These are phyloP conservation scores for Emydocephalus ijimae DNA, from an alignment of 2,113 vertebrate genomes.

Conservation along the genomic window DNA sequence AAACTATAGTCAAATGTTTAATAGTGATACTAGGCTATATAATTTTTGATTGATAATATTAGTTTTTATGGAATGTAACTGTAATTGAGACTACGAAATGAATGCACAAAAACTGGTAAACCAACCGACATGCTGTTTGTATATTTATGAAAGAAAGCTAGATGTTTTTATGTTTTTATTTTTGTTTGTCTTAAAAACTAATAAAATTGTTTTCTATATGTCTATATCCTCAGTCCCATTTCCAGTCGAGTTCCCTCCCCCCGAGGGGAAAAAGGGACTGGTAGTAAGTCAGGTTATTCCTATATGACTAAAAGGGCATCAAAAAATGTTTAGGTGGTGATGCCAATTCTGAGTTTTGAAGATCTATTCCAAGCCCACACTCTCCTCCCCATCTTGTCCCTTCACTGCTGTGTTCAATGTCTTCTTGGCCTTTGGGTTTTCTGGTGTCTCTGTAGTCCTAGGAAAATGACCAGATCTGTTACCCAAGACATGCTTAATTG, in stretches of 20 bases:
- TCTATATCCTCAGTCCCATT: neutral
- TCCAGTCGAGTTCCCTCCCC: neutral
- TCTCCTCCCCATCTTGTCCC: neutral
- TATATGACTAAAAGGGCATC: neutral
- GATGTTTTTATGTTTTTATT: too few relatives aligned
- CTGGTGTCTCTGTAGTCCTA: neutral
- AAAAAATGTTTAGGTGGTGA: neutral
- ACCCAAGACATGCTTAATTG: neutral
- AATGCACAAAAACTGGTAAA: too few relatives aligned
- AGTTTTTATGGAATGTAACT: too few relatives aligned
- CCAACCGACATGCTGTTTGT: too few relatives aligned
- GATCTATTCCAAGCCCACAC: neutral
- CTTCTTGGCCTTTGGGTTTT: neutral
- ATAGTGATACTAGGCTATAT: too few relatives aligned
- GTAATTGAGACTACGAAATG: too few relatives aligned
- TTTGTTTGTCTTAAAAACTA: too few relatives aligned
- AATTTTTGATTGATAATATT: too few relatives aligned
- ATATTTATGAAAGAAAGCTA: too few relatives aligned
- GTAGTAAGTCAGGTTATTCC: neutral
- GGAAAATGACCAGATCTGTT: neutral
- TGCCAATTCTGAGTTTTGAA: neutral
- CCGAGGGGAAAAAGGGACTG: neutral
- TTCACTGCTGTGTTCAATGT: neutral
- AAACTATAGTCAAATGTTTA: too few relatives aligned
- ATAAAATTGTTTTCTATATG: neutral